Evolutionary conservation across 2,888 invertebrate genomes (phyloP).

Genomic region (Polydrusus cervinus): DNA sequence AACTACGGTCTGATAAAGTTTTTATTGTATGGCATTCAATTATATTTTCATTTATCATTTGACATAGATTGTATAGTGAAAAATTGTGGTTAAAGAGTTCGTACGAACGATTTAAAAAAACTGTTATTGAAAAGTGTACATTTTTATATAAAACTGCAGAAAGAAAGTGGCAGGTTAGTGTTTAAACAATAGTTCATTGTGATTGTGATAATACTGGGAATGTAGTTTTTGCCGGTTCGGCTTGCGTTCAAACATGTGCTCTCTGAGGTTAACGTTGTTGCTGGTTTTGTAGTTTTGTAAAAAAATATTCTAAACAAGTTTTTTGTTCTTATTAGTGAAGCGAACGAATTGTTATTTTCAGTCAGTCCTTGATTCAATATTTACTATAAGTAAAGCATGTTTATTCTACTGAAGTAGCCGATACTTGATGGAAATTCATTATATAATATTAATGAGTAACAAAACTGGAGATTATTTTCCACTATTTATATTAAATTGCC

Average conservation of each 20-base stretch:
- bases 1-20: background rate
- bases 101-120: background rate
- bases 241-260: slow-evolving; percentile 1
- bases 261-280: background rate
- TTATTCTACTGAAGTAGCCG: too few relatives aligned
- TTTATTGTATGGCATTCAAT: slow-evolving; percentile 15
- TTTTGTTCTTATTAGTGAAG: too few relatives aligned
- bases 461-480: too few relatives aligned
- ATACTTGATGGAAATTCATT: too few relatives aligned
- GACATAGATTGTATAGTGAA: slow-evolving; percentile 6
- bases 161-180: slow-evolving; percentile 5
- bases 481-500: too few relatives aligned
- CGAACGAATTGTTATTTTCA: too few relatives aligned
- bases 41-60: slow-evolving; percentile 12
- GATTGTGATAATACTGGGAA: slow-evolving; percentile 3
- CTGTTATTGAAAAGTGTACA: background rate
- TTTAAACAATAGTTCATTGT: slow-evolving; percentile 7
- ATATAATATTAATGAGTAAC: too few relatives aligned
- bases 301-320: too few relatives aligned
- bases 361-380: too few relatives aligned
- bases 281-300: too few relatives aligned
- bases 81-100: slow-evolving; percentile 3
- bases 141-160: background rate
- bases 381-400: too few relatives aligned
- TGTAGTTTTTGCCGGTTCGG: background rate